Evolutionary conservation across 1,140 invertebrate species (phyloP), one percentile per base, ranked within the genome.

Genomic region (Achatina immaculata): DNA sequence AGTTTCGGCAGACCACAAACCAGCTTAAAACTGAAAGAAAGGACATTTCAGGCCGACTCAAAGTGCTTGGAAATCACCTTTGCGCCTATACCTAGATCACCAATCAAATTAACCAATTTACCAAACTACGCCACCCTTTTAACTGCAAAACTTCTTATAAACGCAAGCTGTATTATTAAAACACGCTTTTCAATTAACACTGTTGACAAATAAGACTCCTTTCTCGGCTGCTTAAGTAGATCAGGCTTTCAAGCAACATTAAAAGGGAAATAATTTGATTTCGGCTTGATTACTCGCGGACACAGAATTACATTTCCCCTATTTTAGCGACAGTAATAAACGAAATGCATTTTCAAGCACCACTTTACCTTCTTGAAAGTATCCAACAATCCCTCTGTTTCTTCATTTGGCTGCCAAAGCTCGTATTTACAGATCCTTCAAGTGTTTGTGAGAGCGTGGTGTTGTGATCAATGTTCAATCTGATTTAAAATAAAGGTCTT

Each of bases 341-440:
- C 21, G 55, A 58, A 58, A 58, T 58, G 55, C 55, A 58, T 58
- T 58, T 58, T 58, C 24, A 58, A 58, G 55, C n/a, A 14, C 55
- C 55, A 4, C 11, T 58, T 58, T 58, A 58, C 4, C 24, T 14
- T 58, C 55, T 4, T 19, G 55, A 58, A 58, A n/a, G 21, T 24
- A 58, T 58, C 55, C 24, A 21, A 11, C 11, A 58, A 14, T 58
- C 55, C 69, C 14, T 16, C 9, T 3, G 69, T 72, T 24, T 72
- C 40, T 72, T 42, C 42, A 31, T 72, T 42, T 42, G 69, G 21
- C 24, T 73, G n/a, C n/a, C 40, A 45, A n/a, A 45, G 38, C 31
- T 21, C 42, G 71, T 73, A 48, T 73, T 42, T 73, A n/a, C 42
- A 4, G n/a, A 51, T 4, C 28, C 16, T 19, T 36, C 2, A 36